Conservation (phyloP, 2,888 invertebrate species). For the Odontomyia ornata region DNA sequence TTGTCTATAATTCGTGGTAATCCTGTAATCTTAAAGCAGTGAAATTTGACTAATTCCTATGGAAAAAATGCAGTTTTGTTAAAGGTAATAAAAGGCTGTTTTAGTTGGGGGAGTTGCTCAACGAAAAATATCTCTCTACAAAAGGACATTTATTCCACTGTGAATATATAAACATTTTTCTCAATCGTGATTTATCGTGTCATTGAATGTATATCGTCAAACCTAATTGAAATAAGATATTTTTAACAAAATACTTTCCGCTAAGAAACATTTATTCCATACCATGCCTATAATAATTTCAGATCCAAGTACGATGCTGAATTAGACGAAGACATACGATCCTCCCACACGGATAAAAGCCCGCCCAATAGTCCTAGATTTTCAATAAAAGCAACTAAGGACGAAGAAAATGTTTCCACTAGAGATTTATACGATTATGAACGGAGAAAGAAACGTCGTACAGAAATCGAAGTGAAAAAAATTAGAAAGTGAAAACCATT, state of each 20-base stretch:
- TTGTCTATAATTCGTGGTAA: neutral
- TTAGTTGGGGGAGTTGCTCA: neutral
- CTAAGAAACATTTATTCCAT: too few relatives aligned
- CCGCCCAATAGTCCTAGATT: neutral
- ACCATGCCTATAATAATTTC: neutral
- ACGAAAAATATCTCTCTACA: too few relatives aligned
- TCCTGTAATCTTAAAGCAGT: neutral
- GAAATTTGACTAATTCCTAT: neutral
- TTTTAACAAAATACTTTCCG: too few relatives aligned
- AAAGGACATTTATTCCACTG: too few relatives aligned
- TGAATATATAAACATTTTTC: too few relatives aligned
- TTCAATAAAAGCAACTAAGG: conserved; percentile 31
- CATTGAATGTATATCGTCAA: too few relatives aligned
- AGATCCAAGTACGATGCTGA: conserved; percentile 25
- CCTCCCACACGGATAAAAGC: neutral
- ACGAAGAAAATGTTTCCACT: conserved; percentile 42
- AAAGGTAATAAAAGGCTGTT: neutral
- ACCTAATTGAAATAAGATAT: too few relatives aligned
- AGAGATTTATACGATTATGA: conserved; percentile 46
- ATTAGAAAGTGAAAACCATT: conserved; percentile 52
- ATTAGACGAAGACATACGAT: conserved; percentile 10
- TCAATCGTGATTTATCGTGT: too few relatives aligned
- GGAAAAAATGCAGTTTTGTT: neutral
- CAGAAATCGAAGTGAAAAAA: conserved; percentile 56
- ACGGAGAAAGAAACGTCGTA: conserved; percentile 55